A percentile compares a stretch with the other conserved stretches of the same genome.
Evolutionary conservation across 2,888 invertebrate genomes (phyloP).

Genomic region (Thalpophila matura): DNA sequence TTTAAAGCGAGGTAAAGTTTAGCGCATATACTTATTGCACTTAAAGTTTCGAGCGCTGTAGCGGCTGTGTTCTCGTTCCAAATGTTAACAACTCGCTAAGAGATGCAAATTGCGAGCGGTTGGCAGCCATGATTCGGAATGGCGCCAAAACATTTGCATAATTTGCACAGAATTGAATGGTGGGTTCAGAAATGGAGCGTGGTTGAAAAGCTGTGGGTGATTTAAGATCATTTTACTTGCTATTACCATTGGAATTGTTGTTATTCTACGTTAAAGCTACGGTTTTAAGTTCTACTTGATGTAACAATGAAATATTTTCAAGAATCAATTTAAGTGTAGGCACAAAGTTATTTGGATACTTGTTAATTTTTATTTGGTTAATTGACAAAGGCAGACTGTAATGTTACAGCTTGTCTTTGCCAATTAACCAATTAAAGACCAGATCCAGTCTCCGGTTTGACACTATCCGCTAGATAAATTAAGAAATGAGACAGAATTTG

Average conservation of each 20-base stretch:
- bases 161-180: slow-evolving; percentile 82
- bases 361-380: too few relatives aligned
- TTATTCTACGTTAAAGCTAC: slow-evolving; percentile 53
- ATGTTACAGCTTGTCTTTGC: too few relatives aligned
- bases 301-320: slow-evolving; percentile 1
- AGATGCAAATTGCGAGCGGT: slow-evolving; percentile 88
- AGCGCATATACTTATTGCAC: slow-evolving; percentile 18
- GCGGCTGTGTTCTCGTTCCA: slow-evolving; percentile 68
- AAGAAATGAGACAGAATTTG: too few relatives aligned
- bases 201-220: slow-evolving; percentile 78
- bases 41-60: slow-evolving; percentile 68
- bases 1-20: slow-evolving; percentile 52
- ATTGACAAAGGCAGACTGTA: too few relatives aligned
- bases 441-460: too few relatives aligned
- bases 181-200: slow-evolving; percentile 74
- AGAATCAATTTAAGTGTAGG: neutral
- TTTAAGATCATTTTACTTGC: slow-evolving; percentile 71
- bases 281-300: slow-evolving; percentile 23
- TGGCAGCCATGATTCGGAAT: slow-evolving; percentile 86
- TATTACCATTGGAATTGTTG: slow-evolving; percentile 47
- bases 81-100: slow-evolving; percentile 84
- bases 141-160: slow-evolving; percentile 86
- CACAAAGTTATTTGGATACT: too few relatives aligned
- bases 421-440: too few relatives aligned
- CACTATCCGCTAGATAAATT: too few relatives aligned